Conservation (phyloP, 53 echinoderm and acorn worm species). For the Henricia sp. region DNA sequence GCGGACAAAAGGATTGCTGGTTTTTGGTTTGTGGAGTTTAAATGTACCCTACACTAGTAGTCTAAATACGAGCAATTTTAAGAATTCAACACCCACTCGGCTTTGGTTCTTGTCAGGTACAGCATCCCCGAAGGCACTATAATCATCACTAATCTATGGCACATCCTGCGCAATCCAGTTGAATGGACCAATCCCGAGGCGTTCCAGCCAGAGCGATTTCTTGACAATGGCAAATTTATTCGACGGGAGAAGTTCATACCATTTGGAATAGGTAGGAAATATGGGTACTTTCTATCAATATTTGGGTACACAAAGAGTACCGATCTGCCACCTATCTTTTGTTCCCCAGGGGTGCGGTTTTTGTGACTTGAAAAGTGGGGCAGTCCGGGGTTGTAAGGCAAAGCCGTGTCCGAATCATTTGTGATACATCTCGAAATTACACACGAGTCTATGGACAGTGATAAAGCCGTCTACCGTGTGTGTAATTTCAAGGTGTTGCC, state of each 20-base stretch:
- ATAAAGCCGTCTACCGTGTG: not conserved
- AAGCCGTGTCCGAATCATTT: not conserved
- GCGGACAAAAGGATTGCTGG: no score
- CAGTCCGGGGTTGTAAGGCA: not conserved
- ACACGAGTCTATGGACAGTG: no score
- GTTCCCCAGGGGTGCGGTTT: not conserved
- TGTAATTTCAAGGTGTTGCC: not conserved
- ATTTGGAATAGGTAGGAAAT: slow-evolving; percentile 2
- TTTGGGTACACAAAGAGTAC: not conserved
- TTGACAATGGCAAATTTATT: not conserved
- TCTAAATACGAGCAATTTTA: not conserved
- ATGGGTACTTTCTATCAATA: not conserved
- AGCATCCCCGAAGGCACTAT: not conserved
- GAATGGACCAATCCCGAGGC: not conserved
- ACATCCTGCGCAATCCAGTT: not conserved
- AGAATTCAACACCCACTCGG: not conserved
- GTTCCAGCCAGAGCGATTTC: slow-evolving; percentile 2
- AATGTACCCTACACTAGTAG: no score
- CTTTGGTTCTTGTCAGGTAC: not conserved
- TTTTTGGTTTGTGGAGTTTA: no score
- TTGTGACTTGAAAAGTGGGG: not conserved
- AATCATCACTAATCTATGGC: not conserved
- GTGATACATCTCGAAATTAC: not conserved
- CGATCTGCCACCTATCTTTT: not conserved
- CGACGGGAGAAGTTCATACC: slow-evolving; percentile 4